Percentiles rank a stretch among this genome's conserved stretches.
Evolutionary conservation across 2,113 vertebrate species (phyloP).

Genomic region (Gavia stellata): DNA sequence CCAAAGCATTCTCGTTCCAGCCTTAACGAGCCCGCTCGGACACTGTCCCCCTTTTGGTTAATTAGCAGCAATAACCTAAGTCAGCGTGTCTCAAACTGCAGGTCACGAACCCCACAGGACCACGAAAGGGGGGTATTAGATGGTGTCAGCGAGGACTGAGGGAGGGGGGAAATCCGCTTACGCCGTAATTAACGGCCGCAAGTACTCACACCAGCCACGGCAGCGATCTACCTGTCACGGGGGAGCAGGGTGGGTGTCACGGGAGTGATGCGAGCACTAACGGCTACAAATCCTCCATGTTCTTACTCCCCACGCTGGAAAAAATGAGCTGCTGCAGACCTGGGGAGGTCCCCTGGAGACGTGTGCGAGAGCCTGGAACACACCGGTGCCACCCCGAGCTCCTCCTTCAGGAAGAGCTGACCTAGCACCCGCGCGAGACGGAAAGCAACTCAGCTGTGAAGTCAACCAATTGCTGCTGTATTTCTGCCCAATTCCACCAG

Average conservation of each 20-base stretch:
- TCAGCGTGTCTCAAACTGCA: fast-evolving
- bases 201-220: neutral
- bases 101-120: neutral
- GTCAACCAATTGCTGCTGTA: neutral
- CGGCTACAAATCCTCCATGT: neutral
- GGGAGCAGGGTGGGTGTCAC: neutral
- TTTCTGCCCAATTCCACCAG: neutral
- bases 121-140: fast-evolving
- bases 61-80: neutral
- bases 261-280: neutral
- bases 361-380: neutral
- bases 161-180: neutral
- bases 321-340: neutral
- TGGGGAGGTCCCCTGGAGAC: neutral
- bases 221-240: fast-evolving
- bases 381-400: fast-evolving
- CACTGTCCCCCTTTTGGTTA: neutral
- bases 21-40: fast-evolving
- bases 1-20: neutral
- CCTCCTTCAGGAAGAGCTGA: neutral
- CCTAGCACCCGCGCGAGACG: fast-evolving
- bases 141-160: neutral
- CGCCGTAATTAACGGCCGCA: neutral
- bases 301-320: neutral
- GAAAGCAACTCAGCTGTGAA: neutral